These are phyloP conservation scores for Sebastes baramenuke DNA, from an alignment of 2,797 vertebrate genomes.

Conservation along the genomic window DNA sequence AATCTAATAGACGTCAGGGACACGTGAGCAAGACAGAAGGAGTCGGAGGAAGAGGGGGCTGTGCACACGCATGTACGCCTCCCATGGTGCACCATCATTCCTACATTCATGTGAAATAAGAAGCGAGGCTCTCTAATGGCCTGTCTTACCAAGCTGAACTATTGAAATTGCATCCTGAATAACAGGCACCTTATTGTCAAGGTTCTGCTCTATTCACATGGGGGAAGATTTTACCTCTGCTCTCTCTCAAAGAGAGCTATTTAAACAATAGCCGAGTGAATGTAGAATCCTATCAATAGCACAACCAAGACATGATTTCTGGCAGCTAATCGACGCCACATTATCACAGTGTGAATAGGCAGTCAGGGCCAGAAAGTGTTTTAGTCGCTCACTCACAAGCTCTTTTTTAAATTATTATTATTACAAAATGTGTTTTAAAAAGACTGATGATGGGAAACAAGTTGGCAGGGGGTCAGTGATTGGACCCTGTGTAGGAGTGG, in stretches of 20 bases:
- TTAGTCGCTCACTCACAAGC: neutral
- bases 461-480: neutral
- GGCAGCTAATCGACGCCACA: neutral
- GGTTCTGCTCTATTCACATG: conserved; percentile 3
- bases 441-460: conserved; percentile 4
- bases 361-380: neutral
- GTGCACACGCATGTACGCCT: neutral
- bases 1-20: conserved; percentile 47
- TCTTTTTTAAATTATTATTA: neutral
- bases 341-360: neutral
- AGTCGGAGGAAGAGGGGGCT: neutral
- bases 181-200: conserved; percentile 23
- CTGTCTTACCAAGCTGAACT: conserved; percentile 21
- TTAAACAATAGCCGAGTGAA: neutral
- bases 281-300: conserved; percentile 2
- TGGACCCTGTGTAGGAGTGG: neutral
- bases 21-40: conserved; percentile 7
- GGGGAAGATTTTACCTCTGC: neutral
- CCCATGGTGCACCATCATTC: conserved; percentile 3
- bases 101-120: conserved; percentile 7
- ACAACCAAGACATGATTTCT: neutral
- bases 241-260: neutral
- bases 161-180: conserved; percentile 23
- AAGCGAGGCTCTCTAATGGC: neutral
- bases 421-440: neutral